Conservation (phyloP, 2,797 vertebrate genomes). For the Euphonia xanthogaster region DNA sequence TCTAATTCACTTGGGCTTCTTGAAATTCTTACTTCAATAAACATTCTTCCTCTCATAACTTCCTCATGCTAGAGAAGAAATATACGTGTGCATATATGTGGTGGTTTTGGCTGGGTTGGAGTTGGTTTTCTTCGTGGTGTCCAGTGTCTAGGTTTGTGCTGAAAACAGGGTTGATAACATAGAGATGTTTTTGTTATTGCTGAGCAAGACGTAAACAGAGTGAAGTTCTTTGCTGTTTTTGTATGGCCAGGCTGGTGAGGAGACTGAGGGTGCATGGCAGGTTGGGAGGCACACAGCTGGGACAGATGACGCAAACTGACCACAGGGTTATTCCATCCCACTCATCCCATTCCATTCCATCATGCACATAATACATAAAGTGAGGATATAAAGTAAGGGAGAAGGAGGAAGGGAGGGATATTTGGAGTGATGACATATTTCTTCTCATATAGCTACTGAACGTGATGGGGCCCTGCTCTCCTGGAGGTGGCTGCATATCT, state of each 20-base stretch:
- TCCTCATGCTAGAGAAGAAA: neutral
- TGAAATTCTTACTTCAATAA: neutral
- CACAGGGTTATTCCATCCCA: neutral
- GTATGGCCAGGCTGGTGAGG: neutral
- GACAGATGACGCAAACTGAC: neutral
- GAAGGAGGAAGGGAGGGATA: neutral
- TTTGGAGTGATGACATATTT: neutral
- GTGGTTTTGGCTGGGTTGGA: neutral
- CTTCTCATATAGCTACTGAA: neutral
- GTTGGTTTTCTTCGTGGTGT: fast-evolving
- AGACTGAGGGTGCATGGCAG: neutral
- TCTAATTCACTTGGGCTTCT: neutral
- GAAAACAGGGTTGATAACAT: neutral
- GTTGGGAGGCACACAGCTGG: neutral
- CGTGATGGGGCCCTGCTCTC: neutral
- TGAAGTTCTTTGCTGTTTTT: neutral
- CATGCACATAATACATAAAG: neutral
- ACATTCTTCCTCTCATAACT: neutral
- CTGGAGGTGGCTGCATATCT: neutral
- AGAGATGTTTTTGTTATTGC: neutral
- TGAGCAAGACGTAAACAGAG: neutral
- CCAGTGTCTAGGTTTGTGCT: fast-evolving
- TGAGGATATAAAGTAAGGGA: neutral
- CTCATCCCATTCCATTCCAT: no score
- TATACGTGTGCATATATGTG: fast-evolving